Percentiles rank a stretch among this genome's conserved stretches.
These are phyloP conservation scores for Drosophila ogumai DNA, from an alignment of 1,140 invertebrate genomes.

Conservation along the genomic window DNA sequence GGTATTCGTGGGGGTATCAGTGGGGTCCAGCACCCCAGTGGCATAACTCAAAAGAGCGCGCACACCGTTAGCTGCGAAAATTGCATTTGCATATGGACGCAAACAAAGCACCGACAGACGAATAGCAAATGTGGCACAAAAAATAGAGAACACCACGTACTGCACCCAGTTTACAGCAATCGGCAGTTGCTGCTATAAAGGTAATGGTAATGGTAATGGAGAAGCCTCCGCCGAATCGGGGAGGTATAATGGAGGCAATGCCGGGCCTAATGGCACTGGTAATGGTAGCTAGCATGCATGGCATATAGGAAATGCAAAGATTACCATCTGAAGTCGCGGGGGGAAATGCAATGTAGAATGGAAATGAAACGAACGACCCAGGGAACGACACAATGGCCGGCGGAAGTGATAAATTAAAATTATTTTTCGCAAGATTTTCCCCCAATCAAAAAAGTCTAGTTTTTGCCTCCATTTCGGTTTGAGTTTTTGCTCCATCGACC, in stretches of 20 bases:
- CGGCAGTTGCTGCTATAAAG: slow-evolving; percentile 47
- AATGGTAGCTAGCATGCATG: slow-evolving; percentile 78
- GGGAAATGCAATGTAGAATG: slow-evolving; percentile 5
- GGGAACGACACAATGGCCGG: slow-evolving; percentile 76
- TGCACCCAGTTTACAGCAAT: slow-evolving; percentile 72
- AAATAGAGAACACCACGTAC: slow-evolving; percentile 29
- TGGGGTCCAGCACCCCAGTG: slow-evolving; percentile 28
- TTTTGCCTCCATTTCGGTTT: slow-evolving; percentile 32
- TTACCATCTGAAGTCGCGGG: slow-evolving; percentile 52
- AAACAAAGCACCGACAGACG: slow-evolving; percentile 66
- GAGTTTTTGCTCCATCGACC: slow-evolving; percentile 26
- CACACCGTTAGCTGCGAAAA: slow-evolving; percentile 81
- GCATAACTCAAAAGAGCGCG: slow-evolving; percentile 83
- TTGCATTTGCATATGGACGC: slow-evolving; percentile 79
- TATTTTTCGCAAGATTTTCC: slow-evolving; percentile 83
- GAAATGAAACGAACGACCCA: slow-evolving; percentile 48
- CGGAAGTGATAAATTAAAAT: slow-evolving; percentile 84
- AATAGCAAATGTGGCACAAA: slow-evolving; percentile 52
- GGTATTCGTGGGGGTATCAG: neutral
- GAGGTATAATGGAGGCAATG: slow-evolving; percentile 37
- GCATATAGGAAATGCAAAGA: slow-evolving; percentile 82
- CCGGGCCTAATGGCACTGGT: slow-evolving; percentile 62
- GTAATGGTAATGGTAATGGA: slow-evolving; percentile 43
- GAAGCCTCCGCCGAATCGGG: slow-evolving; percentile 28
- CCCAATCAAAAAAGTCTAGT: slow-evolving; percentile 56